phyloP scores from a whole-genome alignment of 1,140 invertebrate genomes.

The Platyscapa corneri region DNA sequence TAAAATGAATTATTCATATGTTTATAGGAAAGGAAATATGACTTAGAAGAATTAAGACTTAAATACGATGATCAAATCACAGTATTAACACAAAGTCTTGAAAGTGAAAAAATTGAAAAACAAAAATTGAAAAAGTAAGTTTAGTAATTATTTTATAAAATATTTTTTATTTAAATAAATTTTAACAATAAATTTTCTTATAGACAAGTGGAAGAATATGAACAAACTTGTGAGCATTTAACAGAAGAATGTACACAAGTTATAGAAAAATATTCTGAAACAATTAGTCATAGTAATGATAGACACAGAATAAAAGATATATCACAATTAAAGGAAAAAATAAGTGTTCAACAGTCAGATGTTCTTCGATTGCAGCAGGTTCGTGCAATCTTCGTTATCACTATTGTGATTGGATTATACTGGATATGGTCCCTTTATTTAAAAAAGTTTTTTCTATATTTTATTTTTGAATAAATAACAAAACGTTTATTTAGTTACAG shows the following conservation, averaged over 20 bases:
- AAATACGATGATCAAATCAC: conserved; percentile 54
- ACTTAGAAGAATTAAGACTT: conserved; percentile 55
- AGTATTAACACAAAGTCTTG: conserved; percentile 55
- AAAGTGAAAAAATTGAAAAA: conserved; percentile 59
- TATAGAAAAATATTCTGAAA: conserved; percentile 77
- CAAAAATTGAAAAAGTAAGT: conserved; percentile 60
- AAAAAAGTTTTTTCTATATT: conserved; percentile 47
- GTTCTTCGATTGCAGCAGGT: conserved; percentile 74
- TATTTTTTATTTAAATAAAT: neutral
- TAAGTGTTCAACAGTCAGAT: conserved; percentile 62
- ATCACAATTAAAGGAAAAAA: conserved; percentile 78
- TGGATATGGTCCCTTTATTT: conserved; percentile 59
- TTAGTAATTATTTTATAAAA: conserved; percentile 16
- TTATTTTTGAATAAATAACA: conserved; percentile 31
- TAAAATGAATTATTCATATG: conserved; percentile 14
- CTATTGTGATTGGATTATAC: conserved; percentile 60
- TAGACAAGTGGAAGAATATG: conserved; percentile 60
- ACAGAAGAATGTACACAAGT: conserved; percentile 75
- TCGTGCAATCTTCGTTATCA: conserved; percentile 60
- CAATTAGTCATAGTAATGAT: conserved; percentile 81
- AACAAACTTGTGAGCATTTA: conserved; percentile 58
- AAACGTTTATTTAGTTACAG: neutral
- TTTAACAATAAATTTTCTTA: conserved; percentile 36
- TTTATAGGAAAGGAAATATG: conserved; percentile 56
- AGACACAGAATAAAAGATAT: conserved; percentile 82